Percentiles rank a stretch among this genome's conserved stretches.
These are phyloP conservation scores for Mico argentatus DNA, from an alignment of 2,797 vertebrate genomes.

Conservation along the genomic window DNA sequence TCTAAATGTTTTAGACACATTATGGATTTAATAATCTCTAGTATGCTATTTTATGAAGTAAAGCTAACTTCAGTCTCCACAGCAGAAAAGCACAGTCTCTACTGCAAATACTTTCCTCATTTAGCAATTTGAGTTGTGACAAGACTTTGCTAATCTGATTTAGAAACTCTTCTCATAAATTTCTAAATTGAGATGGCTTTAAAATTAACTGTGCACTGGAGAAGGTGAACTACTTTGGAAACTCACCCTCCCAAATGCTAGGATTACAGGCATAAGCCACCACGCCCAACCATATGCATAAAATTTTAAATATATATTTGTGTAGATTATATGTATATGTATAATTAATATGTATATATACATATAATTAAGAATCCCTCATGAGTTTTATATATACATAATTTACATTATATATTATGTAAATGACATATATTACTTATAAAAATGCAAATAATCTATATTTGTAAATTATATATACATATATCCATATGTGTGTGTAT, in stretches of 20 bases:
- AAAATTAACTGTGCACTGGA: neutral
- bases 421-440: neutral
- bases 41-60: neutral
- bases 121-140: constrained; percentile 14
- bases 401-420: neutral
- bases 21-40: neutral
- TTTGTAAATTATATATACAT: neutral
- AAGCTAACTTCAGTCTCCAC: neutral
- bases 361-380: neutral
- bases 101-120: neutral
- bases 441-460: neutral
- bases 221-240: neutral
- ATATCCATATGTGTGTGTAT: too few relatives aligned
- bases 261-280: too few relatives aligned
- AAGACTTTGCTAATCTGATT: constrained; percentile 3
- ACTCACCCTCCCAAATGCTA: neutral
- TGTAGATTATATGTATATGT: neutral
- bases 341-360: neutral
- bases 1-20: neutral
- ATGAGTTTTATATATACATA: neutral
- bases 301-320: neutral
- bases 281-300: neutral
- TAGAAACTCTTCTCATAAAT: neutral
- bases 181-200: neutral
- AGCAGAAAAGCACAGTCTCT: neutral